Conservation (phyloP, 2,113 vertebrate species). For the Pangasianodon gigas region DNA sequence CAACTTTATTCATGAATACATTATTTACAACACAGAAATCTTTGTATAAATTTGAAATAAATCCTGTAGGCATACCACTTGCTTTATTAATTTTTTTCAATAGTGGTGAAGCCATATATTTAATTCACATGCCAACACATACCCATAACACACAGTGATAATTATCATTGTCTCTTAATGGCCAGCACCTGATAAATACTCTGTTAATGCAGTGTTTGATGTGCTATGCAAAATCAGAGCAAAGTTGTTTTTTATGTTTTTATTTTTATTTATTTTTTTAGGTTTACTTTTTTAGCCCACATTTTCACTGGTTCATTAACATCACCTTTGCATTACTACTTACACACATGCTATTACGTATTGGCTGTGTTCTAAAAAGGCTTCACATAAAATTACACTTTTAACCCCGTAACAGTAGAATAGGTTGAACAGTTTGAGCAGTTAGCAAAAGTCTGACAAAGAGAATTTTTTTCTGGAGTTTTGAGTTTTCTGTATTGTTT, state of each 20-base stretch:
- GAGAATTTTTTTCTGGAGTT: neutral
- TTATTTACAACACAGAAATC: neutral
- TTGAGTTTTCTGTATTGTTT: neutral
- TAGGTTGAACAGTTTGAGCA: neutral
- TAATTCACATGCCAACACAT: neutral
- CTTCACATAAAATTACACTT: neutral
- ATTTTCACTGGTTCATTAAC: neutral
- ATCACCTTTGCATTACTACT: neutral
- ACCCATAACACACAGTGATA: too few species aligned
- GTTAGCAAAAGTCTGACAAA: neutral
- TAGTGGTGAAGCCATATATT: neutral
- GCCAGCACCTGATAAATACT: too few species aligned
- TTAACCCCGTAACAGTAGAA: neutral
- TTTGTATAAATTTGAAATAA: neutral
- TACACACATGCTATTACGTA: neutral
- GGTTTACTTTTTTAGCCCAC: too few species aligned
- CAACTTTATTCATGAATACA: neutral
- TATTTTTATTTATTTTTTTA: neutral
- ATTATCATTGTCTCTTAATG: too few species aligned
- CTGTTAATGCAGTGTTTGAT: too few species aligned
- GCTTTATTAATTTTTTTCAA: neutral
- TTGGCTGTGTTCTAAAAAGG: neutral
- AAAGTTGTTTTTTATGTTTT: neutral
- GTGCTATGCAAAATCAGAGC: neutral
- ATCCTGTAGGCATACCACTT: neutral